These are phyloP conservation scores for Apeltes quadracus DNA, from an alignment of 2,113 vertebrate species.

Conservation along the genomic window DNA sequence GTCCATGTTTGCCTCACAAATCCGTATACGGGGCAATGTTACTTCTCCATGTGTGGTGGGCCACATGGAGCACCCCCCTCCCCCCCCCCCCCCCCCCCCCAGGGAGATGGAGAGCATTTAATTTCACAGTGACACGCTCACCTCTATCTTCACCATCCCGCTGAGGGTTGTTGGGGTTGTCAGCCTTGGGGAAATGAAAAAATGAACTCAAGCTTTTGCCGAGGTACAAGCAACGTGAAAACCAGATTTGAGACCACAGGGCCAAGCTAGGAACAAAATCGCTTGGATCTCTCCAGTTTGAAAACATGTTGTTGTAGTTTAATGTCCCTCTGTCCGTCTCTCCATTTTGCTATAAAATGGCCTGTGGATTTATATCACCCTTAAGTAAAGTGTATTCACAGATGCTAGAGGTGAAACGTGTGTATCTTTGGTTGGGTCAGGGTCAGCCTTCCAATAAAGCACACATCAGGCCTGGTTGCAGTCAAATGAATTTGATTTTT, in stretches of 20 bases:
- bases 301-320: slow-evolving; percentile 51
- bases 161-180: slow-evolving; percentile 70
- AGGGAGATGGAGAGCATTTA: slow-evolving; percentile 75
- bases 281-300: slow-evolving; percentile 47
- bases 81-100: slow-evolving; percentile 55
- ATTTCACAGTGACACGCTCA: slow-evolving; percentile 77
- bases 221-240: slow-evolving; percentile 66
- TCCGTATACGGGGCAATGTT: slow-evolving; percentile 54
- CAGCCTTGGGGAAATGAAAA: slow-evolving; percentile 73
- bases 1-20: slow-evolving; percentile 57
- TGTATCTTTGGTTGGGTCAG: slow-evolving; percentile 60
- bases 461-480: slow-evolving; percentile 44
- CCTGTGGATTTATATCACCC: slow-evolving; percentile 47
- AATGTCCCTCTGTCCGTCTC: slow-evolving; percentile 27
- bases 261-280: slow-evolving; percentile 56
- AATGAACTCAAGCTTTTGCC: slow-evolving; percentile 60
- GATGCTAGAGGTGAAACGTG: slow-evolving; percentile 50
- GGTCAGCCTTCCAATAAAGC: slow-evolving; percentile 68
- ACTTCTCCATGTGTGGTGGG: slow-evolving; percentile 69
- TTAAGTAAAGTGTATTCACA: slow-evolving; percentile 51
- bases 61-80: slow-evolving; percentile 65
- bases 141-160: slow-evolving; percentile 65
- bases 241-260: slow-evolving; percentile 70
- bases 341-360: slow-evolving; percentile 46
- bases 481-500: slow-evolving; percentile 72